These are phyloP conservation scores for Herminia tarsipennalis DNA, from an alignment of 2,888 invertebrate genomes.

Conservation along the genomic window DNA sequence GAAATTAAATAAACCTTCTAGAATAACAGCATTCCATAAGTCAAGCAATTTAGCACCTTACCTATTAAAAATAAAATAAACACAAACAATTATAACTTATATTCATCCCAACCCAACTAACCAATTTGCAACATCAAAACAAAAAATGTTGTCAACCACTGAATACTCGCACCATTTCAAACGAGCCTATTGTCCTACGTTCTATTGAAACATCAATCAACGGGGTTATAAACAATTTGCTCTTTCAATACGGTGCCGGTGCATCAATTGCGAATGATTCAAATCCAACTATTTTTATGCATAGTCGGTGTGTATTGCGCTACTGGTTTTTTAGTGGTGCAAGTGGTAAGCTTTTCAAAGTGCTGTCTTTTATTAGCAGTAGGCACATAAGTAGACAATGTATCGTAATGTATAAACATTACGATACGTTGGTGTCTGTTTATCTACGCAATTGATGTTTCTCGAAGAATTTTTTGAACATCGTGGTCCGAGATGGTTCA, in stretches of 20 bases:
- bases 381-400: too few relatives aligned
- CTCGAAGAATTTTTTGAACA: too few relatives aligned
- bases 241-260: conserved; percentile 25
- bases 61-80: too few relatives aligned
- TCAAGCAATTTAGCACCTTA: too few relatives aligned
- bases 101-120: neutral
- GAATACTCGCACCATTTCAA: conserved; percentile 4
- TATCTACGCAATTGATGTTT: too few relatives aligned
- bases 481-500: too few relatives aligned
- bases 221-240: conserved; percentile 32
- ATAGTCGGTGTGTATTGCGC: conserved; percentile 44
- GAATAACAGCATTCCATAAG: too few relatives aligned
- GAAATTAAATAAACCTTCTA: too few relatives aligned
- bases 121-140: neutral
- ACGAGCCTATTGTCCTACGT: conserved; percentile 19
- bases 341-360: conserved; percentile 31
- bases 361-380: neutral
- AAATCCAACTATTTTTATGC: conserved; percentile 61
- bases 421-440: too few relatives aligned
- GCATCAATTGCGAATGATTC: conserved; percentile 53
- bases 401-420: too few relatives aligned
- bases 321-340: conserved; percentile 53
- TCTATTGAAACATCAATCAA: conserved; percentile 32
- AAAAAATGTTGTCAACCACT: neutral
- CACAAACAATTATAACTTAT: too few relatives aligned